Base-by-base conservation (phyloP, 1,140 invertebrate genomes). In the Penaeus chinensis region DNA sequence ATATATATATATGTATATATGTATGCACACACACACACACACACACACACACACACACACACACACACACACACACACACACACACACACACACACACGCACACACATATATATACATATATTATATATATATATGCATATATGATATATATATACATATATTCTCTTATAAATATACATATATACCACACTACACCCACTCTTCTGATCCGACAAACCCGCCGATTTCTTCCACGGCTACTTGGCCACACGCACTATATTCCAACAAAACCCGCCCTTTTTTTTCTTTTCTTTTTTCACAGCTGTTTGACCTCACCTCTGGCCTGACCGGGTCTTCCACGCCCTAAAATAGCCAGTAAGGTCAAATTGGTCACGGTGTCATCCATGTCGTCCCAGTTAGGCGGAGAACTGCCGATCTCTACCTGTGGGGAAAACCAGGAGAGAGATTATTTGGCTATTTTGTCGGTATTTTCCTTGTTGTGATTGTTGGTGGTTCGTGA, bases 71-170 rank as follows among this genome's bases (percentile, higher is more conserved):
- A 71, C 32, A 71, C 32, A 71, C 32, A 71, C 11, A 71, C 11
- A 71, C 32, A 71, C 32, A 71, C 32, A 71, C 32, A 71, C 32
- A 71, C 32, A 71, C 8, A 71, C 32, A 5, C 8, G 8, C 32
- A 71, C 32, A 71, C 13, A 71, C 32, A 71, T 10, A 71, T 71
- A 71, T 71, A 71, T 10, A 71, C 1, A 71, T 10, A 71, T 71
- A 71, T 71, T 71, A n/a, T 20, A 71, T 71, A 71, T 71, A 71
- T 71, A 71, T 71, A 71, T 71, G 8, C 8, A 71, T 71, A 19
- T 71, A 71, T 71, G n/a, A 5, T 71, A 71, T 71, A 71, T 71
- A 71, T 71, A 71, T 71, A 71, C 32, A 71, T 71, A 71, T 71
- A 71, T 71, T 24, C 3, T 24, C 32, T 24, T 71, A 71, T 71